Evolutionary conservation across 2,888 invertebrate species (phyloP), one percentile per base, ranked within the genome.

Genomic region (Rosalia funebris): DNA sequence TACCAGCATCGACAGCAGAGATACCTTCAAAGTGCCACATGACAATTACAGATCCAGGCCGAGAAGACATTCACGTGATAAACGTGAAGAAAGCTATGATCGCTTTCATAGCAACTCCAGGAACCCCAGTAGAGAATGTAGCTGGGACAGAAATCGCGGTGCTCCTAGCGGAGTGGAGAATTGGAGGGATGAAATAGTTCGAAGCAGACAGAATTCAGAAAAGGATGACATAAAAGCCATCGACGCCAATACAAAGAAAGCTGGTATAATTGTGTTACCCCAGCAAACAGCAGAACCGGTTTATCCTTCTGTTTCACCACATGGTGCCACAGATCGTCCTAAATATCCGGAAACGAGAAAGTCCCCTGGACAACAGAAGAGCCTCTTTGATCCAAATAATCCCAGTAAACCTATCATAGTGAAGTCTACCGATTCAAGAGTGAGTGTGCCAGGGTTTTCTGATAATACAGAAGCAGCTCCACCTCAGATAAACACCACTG

Each of bases 331-430:
- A n/a, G 67, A 68, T 5, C 57, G 63, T 5, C 68, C 68, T 0
- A 62, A 66, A 12, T 66, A 62, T 31, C 66, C 68, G 2, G 70
- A 69, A 31, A 62, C 64, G 1, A 57, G 65, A 14, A 36, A 62
- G 9, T 42, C 60, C 32, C 56, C 69, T 10, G 70, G 68, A 1
- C 73, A 73, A 56, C 83, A 84, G 67, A 84, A 85, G 70, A 86
- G 84, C 11, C 78, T 89, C 3, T 89, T 84, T 69, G 87, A 89
- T 78, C 88, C 86, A 1, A 86, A 86, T 68, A 88, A 88, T 78
- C 88, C 88, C 0, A 86, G 86, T 60, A 90, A 88, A 81, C 91
- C 91, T 14, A 91, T 92, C 64, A 85, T 91, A 68, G 86, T 91
- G 60, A 87, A 87, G 71, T 81, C 84, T 17, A 77, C 82, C 5